phyloP scores from a whole-genome alignment of 2,797 vertebrate genomes.

The Neosalanx taihuensis region DNA sequence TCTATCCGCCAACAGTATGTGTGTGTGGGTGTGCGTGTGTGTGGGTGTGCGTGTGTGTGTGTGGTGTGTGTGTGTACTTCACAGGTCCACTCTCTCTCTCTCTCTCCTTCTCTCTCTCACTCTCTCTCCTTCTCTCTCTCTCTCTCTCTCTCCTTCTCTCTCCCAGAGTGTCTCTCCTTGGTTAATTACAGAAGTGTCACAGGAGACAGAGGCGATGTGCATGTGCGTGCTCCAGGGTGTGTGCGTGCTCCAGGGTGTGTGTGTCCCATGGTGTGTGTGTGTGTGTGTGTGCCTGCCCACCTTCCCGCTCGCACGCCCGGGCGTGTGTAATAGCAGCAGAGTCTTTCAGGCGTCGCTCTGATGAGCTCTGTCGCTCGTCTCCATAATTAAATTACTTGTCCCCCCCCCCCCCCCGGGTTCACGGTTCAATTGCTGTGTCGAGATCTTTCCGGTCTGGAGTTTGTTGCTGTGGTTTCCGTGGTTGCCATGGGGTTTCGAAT shows the following conservation, averaged over 20 bases:
- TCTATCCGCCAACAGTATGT: not conserved
- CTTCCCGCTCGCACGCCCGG: no score
- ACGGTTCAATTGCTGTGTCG: not conserved
- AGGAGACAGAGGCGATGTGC: slow-evolving; percentile 40
- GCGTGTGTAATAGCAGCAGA: slow-evolving; percentile 44
- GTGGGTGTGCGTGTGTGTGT: not conserved
- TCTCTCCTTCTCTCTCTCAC: not conserved
- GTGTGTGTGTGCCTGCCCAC: not conserved
- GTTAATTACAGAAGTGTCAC: slow-evolving; percentile 54
- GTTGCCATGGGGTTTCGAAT: not conserved
- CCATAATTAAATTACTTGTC: slow-evolving; percentile 48
- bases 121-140: not conserved
- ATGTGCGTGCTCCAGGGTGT: not conserved
- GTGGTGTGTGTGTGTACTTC: no score
- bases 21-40: not conserved
- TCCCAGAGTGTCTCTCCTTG: slow-evolving; percentile 9
- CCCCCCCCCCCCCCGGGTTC: not conserved
- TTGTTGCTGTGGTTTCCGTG: slow-evolving; percentile 6
- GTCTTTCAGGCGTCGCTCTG: slow-evolving; percentile 36
- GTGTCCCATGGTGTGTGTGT: not conserved
- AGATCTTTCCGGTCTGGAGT: not conserved
- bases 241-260: not conserved
- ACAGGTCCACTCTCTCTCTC: not conserved
- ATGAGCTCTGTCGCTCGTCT: slow-evolving; percentile 34
- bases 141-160: not conserved